Base-by-base conservation (phyloP, 2,888 invertebrate genomes). In the Xylota segnis region DNA sequence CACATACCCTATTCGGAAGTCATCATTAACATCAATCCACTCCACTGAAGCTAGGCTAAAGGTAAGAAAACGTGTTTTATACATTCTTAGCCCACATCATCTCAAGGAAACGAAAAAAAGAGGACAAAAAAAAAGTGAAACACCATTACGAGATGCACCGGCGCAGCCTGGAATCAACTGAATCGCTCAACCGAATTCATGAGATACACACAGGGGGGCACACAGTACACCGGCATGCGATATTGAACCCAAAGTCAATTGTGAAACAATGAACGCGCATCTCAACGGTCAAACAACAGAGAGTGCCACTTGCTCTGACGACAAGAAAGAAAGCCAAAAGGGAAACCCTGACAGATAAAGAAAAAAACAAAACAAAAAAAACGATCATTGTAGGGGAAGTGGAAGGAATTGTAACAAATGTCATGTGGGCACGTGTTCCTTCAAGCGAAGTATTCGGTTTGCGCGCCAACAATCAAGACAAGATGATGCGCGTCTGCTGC, bases 381-480 rank as follows among this genome's bases (percentile, higher is more conserved):
- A 40, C 47, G 10, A 47, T 47, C 54, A 50, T 63, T 7, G 12
- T 59, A 82, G 76, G 76, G 76, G 47, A 81, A 76, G 66, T 61
- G 70, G 71, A 77, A 68, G 77, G 58, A 81, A 81, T 77, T 82
- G 86, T 82, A 82, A 86, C 86, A 74, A 86, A 86, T 86, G 86
- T 86, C 86, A 86, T 86, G 86, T 86, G 86, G 86, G 86, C 86
- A 86, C 86, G 86, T 86, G 86, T 82, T 86, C 68, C 71, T 71
- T 86, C 82, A 82, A 76, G 71, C 86, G 86, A 32, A 76, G 76
- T 82, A 82, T 66, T 58, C 52, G n/a, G 86, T 82, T 82, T 86
- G 82, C 86, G 82, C 86, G 86, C 86, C 86, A 86, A 82, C 71
- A 76, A 86, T 86, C 59, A 81, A 82, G 76, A 52, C 61, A 82